Conservation (phyloP, 2,888 invertebrate genomes). For the Coelopa pilipes region DNA sequence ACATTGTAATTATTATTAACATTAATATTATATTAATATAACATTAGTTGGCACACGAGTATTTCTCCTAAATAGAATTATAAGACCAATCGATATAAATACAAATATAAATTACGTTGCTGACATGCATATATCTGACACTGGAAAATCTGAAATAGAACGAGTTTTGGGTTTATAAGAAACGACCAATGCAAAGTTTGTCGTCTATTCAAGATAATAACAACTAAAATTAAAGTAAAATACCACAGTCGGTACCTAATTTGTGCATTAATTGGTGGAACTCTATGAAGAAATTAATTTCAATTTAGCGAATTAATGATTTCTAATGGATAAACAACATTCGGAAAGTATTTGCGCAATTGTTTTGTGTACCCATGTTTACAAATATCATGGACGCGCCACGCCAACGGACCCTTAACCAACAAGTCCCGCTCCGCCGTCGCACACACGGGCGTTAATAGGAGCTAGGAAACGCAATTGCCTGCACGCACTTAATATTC, state of each 20-base stretch:
- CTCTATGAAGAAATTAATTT: background rate
- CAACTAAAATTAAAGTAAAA: background rate
- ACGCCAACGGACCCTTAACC: background rate
- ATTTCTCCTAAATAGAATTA: slow-evolving; percentile 22
- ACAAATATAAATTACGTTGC: background rate
- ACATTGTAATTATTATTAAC: slow-evolving; percentile 34
- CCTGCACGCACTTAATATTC: slow-evolving; percentile 29
- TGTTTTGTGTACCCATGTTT: background rate
- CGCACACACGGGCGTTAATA: background rate
- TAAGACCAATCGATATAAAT: slow-evolving; percentile 21
- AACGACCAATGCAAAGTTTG: background rate
- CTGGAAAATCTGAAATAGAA: slow-evolving; percentile 20
- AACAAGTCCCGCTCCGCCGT: background rate
- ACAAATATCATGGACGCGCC: background rate
- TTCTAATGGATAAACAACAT: background rate
- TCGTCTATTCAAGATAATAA: background rate
- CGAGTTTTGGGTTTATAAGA: background rate
- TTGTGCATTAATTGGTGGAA: background rate
- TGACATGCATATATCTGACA: background rate
- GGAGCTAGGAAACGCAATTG: background rate
- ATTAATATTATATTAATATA: slow-evolving; percentile 31
- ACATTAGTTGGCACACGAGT: slow-evolving; percentile 38
- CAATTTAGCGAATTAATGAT: background rate
- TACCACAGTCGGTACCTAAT: background rate
- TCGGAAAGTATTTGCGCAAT: background rate